Percentiles rank a stretch among this genome's conserved stretches.
phyloP scores from a whole-genome alignment of 2,113 vertebrate genomes.

The Xenopus tropicalis region UCB_Xtro_10.0 CM004451.2:63666501-63667000 shows the following conservation, averaged over 20 bases:
- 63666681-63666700: neutral
- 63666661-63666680: neutral
- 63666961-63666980: no score
- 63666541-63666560: constrained; percentile 87
- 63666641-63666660: constrained; percentile 14
- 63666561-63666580: constrained; percentile 88
- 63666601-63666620: neutral
- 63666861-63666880: no score
- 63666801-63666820: no score
- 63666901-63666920: no score
- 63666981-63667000: no score
- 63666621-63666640: constrained; percentile 15
- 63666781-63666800: neutral
- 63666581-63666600: constrained; percentile 39
- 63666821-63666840: no score
- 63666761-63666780: neutral
- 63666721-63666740: constrained; percentile 11
- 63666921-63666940: no score
- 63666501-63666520: constrained; percentile 92
- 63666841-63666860: no score
- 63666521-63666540: constrained; percentile 84
- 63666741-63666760: neutral
- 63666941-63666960: no score
- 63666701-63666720: neutral
- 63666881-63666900: no score